Evolutionary conservation across 2,113 vertebrate species (phyloP).

Genomic region (Dromiciops gliroides): DNA sequence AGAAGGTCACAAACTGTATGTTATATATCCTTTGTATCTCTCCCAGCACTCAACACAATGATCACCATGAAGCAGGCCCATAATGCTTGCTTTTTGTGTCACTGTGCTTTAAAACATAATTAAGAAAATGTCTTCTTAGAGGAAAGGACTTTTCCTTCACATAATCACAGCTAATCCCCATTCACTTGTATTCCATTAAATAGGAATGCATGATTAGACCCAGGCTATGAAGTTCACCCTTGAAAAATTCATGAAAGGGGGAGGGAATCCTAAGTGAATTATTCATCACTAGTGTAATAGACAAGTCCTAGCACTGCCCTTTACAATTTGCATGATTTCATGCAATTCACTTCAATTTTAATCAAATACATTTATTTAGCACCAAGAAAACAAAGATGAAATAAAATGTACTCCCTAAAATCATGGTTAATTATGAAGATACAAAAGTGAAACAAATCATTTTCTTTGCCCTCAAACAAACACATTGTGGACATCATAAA

Average conservation of each 20-base stretch:
- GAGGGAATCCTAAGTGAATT: neutral
- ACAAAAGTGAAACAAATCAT: neutral
- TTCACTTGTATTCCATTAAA: neutral
- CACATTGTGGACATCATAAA: too few relatives aligned
- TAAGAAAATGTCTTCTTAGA: neutral
- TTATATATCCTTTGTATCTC: neutral
- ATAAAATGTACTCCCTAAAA: neutral
- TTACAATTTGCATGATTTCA: neutral
- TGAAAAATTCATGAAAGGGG: neutral
- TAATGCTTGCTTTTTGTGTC: neutral
- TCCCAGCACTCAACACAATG: neutral
- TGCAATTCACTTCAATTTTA: neutral
- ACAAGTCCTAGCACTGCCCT: neutral
- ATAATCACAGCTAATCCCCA: neutral
- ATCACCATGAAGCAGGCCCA: neutral
- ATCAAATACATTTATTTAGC: neutral
- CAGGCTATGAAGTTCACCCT: neutral
- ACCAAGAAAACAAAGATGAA: neutral
- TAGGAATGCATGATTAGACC: neutral
- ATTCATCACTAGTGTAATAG: neutral
- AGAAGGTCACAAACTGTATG: neutral
- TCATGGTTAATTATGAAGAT: neutral
- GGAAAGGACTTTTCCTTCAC: neutral
- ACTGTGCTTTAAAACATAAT: neutral
- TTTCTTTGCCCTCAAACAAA: neutral